Conservation (phyloP, 2,113 vertebrate genomes). For the Phodopus roborovskii region DNA sequence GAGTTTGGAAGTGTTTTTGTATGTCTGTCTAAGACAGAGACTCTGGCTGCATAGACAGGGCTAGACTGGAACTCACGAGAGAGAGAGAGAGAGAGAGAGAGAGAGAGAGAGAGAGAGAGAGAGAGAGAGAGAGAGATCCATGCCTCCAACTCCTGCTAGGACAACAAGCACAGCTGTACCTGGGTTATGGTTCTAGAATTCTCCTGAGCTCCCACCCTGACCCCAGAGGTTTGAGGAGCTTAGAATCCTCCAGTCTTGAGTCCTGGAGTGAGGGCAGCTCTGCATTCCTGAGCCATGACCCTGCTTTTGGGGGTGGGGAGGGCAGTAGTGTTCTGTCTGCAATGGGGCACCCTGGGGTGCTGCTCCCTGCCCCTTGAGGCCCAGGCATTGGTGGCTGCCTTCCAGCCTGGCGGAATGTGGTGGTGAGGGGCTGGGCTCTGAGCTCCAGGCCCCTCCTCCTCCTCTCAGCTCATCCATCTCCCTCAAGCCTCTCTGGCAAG, state of each 20-base stretch:
- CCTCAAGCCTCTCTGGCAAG: neutral
- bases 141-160: neutral
- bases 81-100: too few relatives aligned
- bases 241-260: too few relatives aligned
- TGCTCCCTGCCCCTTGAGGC: neutral
- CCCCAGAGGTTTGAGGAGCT: neutral
- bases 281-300: too few relatives aligned
- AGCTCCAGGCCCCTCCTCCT: neutral
- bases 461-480: neutral
- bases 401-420: neutral
- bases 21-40: neutral
- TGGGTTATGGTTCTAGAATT: neutral
- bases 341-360: too few relatives aligned
- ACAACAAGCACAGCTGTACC: neutral
- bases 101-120: too few relatives aligned
- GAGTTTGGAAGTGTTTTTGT: neutral
- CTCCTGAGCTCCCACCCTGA: neutral
- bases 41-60: neutral
- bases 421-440: neutral
- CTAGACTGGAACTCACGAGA: neutral
- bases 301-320: too few relatives aligned
- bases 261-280: neutral
- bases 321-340: neutral
- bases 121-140: rapidly evolving
- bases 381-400: neutral